These are phyloP conservation scores for Drosophila barbarae DNA, from an alignment of 2,888 invertebrate genomes.

Conservation along the genomic window DNA sequence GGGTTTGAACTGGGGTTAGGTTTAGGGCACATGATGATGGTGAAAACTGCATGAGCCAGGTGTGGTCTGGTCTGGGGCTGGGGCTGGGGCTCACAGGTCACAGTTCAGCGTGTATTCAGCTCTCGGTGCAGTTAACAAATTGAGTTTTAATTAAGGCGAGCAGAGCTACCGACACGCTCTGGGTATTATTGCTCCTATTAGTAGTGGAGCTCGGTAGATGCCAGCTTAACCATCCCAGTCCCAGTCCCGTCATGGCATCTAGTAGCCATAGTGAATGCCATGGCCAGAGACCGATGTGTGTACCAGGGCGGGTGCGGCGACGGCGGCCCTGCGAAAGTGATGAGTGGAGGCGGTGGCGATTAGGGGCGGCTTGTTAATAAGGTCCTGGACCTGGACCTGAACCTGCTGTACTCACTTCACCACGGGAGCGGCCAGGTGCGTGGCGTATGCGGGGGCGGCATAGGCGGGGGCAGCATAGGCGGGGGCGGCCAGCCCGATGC, in stretches of 20 bases:
- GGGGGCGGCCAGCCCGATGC: constrained; percentile 61
- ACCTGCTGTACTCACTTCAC: constrained; percentile 72
- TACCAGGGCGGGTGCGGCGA: constrained; percentile 78
- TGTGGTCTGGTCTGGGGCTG: constrained; percentile 2
- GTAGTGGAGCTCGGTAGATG: constrained; percentile 10
- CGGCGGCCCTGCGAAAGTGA: constrained; percentile 69
- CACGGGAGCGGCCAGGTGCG: constrained; percentile 75
- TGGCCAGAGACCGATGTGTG: constrained; percentile 79
- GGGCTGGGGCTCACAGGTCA: not conserved
- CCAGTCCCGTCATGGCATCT: constrained; percentile 27
- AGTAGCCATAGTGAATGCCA: constrained; percentile 79
- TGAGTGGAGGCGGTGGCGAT: constrained; percentile 14
- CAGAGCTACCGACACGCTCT: constrained; percentile 36
- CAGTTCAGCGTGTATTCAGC: constrained; percentile 4
- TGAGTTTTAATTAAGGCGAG: constrained; percentile 46
- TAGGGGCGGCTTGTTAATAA: constrained; percentile 52
- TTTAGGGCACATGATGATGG: constrained; percentile 2
- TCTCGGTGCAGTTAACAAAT: constrained; percentile 32
- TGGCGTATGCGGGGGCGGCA: constrained; percentile 62
- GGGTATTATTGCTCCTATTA: constrained; percentile 43
- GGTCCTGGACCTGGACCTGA: constrained; percentile 1
- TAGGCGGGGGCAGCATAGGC: constrained; percentile 57
- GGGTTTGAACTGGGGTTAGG: not conserved
- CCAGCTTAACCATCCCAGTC: not conserved
- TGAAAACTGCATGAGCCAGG: constrained; percentile 15